Conservation (phyloP, 35 echinoderm and acorn worm genomes). For the Diadema setosum region DNA sequence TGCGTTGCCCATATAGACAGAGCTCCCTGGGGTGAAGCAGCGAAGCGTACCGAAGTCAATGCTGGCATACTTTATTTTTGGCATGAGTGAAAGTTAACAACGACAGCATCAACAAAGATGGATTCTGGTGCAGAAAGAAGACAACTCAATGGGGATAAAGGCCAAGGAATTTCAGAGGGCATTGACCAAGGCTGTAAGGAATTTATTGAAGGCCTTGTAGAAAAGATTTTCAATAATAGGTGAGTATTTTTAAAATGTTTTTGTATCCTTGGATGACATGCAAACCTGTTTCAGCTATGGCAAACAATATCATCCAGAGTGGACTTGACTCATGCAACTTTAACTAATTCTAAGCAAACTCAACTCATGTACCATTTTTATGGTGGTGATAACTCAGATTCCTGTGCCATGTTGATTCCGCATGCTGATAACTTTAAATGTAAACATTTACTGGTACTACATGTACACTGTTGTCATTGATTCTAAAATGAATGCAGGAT, state of each 20-base stretch:
- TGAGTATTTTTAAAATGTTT: not conserved
- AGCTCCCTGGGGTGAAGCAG: too few species aligned
- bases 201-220: conserved; percentile 36
- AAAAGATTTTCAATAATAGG: conserved; percentile 58
- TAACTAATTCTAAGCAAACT: not conserved
- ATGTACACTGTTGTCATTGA: too few species aligned
- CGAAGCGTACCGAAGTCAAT: too few species aligned
- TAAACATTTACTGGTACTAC: too few species aligned
- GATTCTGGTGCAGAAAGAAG: not conserved
- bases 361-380: not conserved
- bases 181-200: conserved; percentile 8
- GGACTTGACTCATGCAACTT: not conserved
- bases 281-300: not conserved
- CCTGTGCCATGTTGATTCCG: too few species aligned
- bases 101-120: too few species aligned
- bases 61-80: too few species aligned
- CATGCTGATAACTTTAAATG: too few species aligned
- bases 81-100: too few species aligned
- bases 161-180: not conserved
- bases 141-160: not conserved
- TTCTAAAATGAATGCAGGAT: too few species aligned
- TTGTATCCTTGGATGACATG: not conserved
- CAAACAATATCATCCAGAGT: too few species aligned
- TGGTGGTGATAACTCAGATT: not conserved
- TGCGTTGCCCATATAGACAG: too few species aligned